phyloP scores from a whole-genome alignment of 2,113 vertebrate species.

The Clarias magur region DNA sequence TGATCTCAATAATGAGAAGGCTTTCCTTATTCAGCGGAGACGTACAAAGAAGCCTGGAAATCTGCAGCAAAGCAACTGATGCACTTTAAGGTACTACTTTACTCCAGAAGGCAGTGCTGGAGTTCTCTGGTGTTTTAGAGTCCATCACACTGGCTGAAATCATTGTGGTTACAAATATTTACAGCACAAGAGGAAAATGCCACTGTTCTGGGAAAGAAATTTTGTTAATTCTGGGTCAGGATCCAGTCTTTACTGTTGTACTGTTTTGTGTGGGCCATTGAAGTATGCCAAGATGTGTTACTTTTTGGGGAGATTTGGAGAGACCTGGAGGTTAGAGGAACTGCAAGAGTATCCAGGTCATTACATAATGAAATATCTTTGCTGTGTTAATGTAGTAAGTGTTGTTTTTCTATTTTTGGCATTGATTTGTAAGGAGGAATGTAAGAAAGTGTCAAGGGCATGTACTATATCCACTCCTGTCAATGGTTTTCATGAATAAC shows the following conservation, averaged over 20 bases:
- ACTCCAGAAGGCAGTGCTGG: not conserved
- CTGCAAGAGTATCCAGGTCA: not conserved
- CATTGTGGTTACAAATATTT: too few species aligned
- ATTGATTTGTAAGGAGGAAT: not conserved
- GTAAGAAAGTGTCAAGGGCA: not conserved
- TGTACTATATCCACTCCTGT: not conserved
- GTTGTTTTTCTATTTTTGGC: not conserved
- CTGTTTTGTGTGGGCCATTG: not conserved
- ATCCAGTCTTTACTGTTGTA: not conserved
- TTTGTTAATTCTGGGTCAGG: not conserved
- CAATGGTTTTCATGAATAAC: too few species aligned
- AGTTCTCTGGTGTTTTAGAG: not conserved
- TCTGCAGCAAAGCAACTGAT: not conserved
- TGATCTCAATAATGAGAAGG: not conserved
- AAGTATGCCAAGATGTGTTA: not conserved
- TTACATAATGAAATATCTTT: too few species aligned
- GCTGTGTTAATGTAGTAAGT: too few species aligned
- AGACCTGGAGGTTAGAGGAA: not conserved
- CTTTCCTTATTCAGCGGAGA: not conserved
- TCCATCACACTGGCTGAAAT: too few species aligned
- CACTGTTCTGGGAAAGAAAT: not conserved
- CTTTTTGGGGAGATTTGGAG: not conserved
- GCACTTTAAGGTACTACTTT: not conserved
- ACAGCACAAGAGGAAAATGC: not conserved
- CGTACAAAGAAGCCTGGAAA: not conserved